Conservation (phyloP, 2,797 vertebrate species). For the Nothura maculosa region DNA sequence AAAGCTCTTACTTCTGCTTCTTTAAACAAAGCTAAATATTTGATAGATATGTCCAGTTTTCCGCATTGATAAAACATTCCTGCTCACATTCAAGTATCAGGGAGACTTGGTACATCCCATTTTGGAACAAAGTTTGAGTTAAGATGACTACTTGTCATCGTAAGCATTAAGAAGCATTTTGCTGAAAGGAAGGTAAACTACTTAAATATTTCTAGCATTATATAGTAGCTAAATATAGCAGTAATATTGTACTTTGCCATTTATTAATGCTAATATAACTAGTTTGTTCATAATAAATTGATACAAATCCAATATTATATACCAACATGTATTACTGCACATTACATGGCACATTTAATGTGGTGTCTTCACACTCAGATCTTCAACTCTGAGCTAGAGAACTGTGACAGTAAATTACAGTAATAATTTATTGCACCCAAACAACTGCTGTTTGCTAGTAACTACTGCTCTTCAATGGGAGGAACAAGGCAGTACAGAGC, state of each 20-base stretch:
- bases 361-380: not conserved
- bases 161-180: not conserved
- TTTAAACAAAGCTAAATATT: not conserved
- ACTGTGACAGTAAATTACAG: not conserved
- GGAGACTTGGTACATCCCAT: not conserved
- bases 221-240: not conserved
- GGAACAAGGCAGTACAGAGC: not conserved
- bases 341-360: not conserved
- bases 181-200: not conserved
- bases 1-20: not conserved
- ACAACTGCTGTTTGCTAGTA: fast-evolving
- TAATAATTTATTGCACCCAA: not conserved
- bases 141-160: not conserved
- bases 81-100: not conserved
- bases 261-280: not conserved
- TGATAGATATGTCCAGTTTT: not conserved
- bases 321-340: not conserved
- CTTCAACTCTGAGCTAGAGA: not conserved
- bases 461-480: not conserved
- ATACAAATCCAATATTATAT: not conserved
- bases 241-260: not conserved
- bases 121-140: not conserved
- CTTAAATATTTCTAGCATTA: not conserved
- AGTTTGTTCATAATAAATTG: not conserved
- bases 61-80: not conserved